These are phyloP conservation scores for Hapalemur alaotrensis DNA, from an alignment of 2,797 vertebrate species.

Conservation along the genomic window DNA sequence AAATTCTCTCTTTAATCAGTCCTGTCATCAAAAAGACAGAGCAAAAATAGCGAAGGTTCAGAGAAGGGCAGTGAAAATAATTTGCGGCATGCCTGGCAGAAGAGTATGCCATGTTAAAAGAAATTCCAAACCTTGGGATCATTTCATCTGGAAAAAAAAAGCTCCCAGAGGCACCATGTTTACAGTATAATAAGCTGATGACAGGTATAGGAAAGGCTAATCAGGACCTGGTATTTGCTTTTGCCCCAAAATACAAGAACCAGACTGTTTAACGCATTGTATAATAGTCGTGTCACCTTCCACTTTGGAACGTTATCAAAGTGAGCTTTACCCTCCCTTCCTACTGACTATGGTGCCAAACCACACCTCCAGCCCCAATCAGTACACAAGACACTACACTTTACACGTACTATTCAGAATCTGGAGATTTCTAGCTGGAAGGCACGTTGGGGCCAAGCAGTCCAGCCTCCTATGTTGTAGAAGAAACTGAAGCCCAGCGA, in stretches of 20 bases:
- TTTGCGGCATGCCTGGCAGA: not conserved
- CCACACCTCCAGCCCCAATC: constrained; percentile 61
- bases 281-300: constrained; percentile 74
- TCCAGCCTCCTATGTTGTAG: not conserved
- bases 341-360: constrained; percentile 61
- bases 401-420: constrained; percentile 58
- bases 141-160: constrained; percentile 56
- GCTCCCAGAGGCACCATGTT: constrained; percentile 56
- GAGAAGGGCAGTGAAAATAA: constrained; percentile 48
- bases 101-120: constrained; percentile 42
- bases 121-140: constrained; percentile 46
- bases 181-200: constrained; percentile 59
- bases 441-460: not conserved
- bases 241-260: constrained; percentile 60
- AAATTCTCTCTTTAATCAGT: not conserved
- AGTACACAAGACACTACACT: constrained; percentile 63
- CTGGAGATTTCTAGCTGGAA: not conserved
- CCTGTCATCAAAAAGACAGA: constrained; percentile 46
- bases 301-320: constrained; percentile 79
- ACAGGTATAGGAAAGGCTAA: constrained; percentile 77
- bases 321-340: constrained; percentile 76
- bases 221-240: constrained; percentile 70
- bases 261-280: constrained; percentile 68
- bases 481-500: not conserved
- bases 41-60: constrained; percentile 46